Percentiles rank a stretch among this genome's conserved stretches.
Conservation (phyloP, 2,797 vertebrate species). For the Coregonus sp. region DNA sequence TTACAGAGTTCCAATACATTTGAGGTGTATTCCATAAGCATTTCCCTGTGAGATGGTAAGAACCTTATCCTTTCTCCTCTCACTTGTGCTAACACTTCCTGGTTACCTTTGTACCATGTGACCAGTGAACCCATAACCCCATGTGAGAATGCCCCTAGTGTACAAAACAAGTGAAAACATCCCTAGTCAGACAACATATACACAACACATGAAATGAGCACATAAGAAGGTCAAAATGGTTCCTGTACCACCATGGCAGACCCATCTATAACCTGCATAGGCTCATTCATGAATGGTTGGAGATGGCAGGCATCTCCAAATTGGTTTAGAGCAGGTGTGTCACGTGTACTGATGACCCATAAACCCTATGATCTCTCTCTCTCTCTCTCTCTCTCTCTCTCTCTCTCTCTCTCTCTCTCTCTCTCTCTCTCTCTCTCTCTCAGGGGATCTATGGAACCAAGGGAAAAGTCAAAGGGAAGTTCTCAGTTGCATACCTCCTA, state of each 20-base stretch:
- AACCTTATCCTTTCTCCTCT: not conserved
- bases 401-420: too few relatives aligned
- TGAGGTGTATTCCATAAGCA: not conserved
- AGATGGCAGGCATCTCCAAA: not conserved
- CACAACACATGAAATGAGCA: not conserved
- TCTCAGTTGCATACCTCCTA: not conserved
- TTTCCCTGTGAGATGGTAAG: not conserved
- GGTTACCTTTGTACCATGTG: conserved; percentile 1
- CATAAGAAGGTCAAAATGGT: not conserved
- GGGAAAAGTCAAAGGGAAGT: not conserved
- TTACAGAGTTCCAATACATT: not conserved
- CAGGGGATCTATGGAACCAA: not conserved
- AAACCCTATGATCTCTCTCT: not conserved
- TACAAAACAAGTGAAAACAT: not conserved
- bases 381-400: too few relatives aligned
- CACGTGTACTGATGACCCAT: not conserved
- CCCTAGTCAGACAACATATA: not conserved
- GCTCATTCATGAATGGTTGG: not conserved
- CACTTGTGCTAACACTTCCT: not conserved
- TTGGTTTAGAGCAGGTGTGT: not conserved
- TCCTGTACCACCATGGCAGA: not conserved
- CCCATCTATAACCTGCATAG: not conserved
- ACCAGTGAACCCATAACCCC: not conserved
- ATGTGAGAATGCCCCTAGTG: not conserved
- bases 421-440: not conserved